phyloP scores from a whole-genome alignment of 1,140 invertebrate genomes.

The Neuroterus valhalla region DNA sequence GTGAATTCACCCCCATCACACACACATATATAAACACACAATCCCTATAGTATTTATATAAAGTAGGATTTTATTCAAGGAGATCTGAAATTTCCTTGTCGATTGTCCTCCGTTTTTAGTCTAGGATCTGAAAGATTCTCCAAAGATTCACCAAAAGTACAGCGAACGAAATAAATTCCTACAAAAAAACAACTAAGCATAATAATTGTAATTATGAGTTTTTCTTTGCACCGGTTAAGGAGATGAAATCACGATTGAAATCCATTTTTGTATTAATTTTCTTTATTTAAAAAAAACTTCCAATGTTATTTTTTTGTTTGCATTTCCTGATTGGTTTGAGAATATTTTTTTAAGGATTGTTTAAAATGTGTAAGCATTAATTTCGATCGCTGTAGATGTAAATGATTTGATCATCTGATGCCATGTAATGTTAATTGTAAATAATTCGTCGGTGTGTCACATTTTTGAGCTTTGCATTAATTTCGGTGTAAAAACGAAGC shows the following conservation, averaged over 20 bases:
- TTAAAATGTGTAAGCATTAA: constrained; percentile 30
- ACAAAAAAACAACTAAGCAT: background rate
- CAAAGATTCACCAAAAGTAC: constrained; percentile 27
- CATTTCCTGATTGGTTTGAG: background rate
- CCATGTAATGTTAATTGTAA: constrained; percentile 71
- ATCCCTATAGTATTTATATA: constrained; percentile 12
- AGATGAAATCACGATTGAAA: no score
- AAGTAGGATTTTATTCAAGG: constrained; percentile 18
- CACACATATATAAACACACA: background rate
- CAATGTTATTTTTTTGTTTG: background rate
- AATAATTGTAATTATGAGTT: background rate
- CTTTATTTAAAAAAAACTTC: no score
- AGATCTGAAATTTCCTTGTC: constrained; percentile 27
- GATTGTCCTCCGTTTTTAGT: constrained; percentile 25
- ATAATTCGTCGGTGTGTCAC: constrained; percentile 68
- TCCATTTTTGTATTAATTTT: no score
- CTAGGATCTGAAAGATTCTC: constrained; percentile 6
- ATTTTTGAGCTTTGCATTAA: constrained; percentile 68
- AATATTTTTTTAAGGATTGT: background rate
- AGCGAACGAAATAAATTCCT: background rate
- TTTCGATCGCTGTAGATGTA: constrained; percentile 63
- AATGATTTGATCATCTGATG: constrained; percentile 64
- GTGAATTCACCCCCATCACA: constrained; percentile 2
- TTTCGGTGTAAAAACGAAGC: constrained; percentile 66
- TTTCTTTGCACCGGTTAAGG: no score